Evolutionary conservation across 2,888 invertebrate genomes (phyloP).

Genomic region (Dolichomitus sp.): DNA sequence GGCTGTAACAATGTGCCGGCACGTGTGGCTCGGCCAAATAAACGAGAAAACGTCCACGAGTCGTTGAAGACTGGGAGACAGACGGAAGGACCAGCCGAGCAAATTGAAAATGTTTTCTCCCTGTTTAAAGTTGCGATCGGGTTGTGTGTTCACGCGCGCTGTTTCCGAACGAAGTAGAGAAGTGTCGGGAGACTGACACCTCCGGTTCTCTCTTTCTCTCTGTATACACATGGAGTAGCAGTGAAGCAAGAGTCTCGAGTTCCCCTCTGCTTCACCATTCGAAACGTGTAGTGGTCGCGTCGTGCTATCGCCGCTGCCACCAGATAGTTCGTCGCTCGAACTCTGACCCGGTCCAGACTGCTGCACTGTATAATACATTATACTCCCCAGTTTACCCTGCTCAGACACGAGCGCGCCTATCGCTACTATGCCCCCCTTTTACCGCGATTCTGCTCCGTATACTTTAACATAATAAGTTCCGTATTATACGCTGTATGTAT

Average conservation of each 20-base stretch:
- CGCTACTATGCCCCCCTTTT: conserved; percentile 11
- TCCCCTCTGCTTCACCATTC: conserved; percentile 37
- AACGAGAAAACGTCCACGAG: conserved; percentile 61
- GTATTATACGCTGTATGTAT: conserved; percentile 82
- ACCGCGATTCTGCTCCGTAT: conserved; percentile 72
- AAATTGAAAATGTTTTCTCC: conserved; percentile 75
- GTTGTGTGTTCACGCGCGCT: conserved; percentile 47
- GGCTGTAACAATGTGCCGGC: conserved; percentile 54
- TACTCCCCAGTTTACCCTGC: conserved; percentile 55
- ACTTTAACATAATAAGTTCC: conserved; percentile 83
- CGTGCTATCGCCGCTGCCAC: conserved; percentile 14
- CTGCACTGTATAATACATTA: conserved; percentile 63
- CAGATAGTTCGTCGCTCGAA: conserved; percentile 49
- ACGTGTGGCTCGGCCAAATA: conserved; percentile 58
- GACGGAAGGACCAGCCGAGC: conserved; percentile 63
- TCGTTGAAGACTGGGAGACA: conserved; percentile 53
- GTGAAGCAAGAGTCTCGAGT: conserved; percentile 33
- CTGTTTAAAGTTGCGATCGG: conserved; percentile 72
- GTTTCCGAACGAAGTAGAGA: conserved; percentile 65
- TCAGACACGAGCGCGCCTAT: conserved; percentile 39
- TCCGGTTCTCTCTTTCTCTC: conserved; percentile 54
- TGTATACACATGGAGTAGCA: conserved; percentile 20
- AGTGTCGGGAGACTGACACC: conserved; percentile 55
- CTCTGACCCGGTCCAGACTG: conserved; percentile 53
- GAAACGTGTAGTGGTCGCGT: conserved; percentile 26